Evolutionary conservation across 2,797 vertebrate genomes (phyloP), one percentile per base, ranked within the genome.

Genomic region (Podarcis siculus): DNA sequence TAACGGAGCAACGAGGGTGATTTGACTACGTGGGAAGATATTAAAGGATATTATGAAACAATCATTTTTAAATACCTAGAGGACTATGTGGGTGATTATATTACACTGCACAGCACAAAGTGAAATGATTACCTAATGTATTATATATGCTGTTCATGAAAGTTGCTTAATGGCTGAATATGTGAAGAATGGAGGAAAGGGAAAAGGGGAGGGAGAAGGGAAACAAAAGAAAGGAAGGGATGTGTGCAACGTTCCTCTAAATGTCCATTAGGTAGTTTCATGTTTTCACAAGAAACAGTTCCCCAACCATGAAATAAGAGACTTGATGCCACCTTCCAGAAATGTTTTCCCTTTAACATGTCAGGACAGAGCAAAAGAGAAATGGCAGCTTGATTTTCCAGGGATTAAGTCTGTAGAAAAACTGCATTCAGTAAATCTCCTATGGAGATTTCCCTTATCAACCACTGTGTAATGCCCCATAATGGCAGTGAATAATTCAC

Each of bases 401-500:
- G 76, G 93, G 91, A 90, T 94, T 90, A 91, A 92, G 89, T 89
- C 84, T 8, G 82, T 55, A 55, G 95, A 94, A 96, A 93, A 95
- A 93, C 89, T 90, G 93, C 93, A 91, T 93, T 95, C 96, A 96
- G 95, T 94, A 95, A 96, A 95, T 95, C 92, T 95, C 95, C 95
- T 91, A 92, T 6, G n/a, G 94, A 95, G 95, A 92, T 92, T 94
- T 64, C 94, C 93, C 32, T 37, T 90, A 95, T 96, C 92, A 96
- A 90, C 91, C 91, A 73, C 92, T 92, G 95, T 95, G 96, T 96
- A 97, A 95, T 96, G 94, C 85, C 92, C 90, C 42, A 75, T 93
- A 94, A 95, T 96, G 94, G 91, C 95, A 96, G 93, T 45, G 89
- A 95, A 94, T 96, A 96, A 96, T 97, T 96, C 95, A 94, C 95